Evolutionary conservation across 35 echinoderm and acorn worm species (phyloP).

Genomic region (Anneissia japonica): DNA sequence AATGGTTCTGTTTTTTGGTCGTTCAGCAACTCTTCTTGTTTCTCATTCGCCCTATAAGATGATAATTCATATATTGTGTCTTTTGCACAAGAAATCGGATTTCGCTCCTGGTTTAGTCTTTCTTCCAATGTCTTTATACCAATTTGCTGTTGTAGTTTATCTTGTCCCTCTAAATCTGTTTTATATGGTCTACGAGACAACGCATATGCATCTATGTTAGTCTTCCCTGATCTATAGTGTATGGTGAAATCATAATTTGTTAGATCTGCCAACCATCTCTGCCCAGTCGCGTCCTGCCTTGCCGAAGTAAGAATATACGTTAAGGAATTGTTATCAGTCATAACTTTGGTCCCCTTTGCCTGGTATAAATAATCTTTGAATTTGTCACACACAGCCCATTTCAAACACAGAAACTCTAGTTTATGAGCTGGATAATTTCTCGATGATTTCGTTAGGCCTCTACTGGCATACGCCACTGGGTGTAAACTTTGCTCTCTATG

Average conservation of each 20-base stretch:
- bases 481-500: constrained; percentile 24
- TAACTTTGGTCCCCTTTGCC: neutral
- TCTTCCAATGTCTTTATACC: too few relatives aligned
- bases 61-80: too few relatives aligned
- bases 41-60: too few relatives aligned
- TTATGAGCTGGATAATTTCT: neutral
- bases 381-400: neutral
- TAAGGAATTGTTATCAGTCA: constrained; percentile 13
- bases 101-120: too few relatives aligned
- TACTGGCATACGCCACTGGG: constrained; percentile 43
- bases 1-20: too few relatives aligned
- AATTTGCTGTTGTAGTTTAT: too few relatives aligned
- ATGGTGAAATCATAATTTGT: constrained; percentile 16
- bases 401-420: neutral
- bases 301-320: constrained; percentile 17
- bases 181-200: constrained; percentile 14
- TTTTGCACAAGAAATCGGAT: too few relatives aligned
- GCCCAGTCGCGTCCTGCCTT: constrained; percentile 3
- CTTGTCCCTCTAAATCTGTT: too few relatives aligned
- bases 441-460: neutral
- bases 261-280: constrained; percentile 20
- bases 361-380: constrained; percentile 10
- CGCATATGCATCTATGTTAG: constrained; percentile 27
- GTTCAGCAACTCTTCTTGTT: too few relatives aligned
- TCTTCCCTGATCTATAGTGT: constrained; percentile 2